Conservation (phyloP, 2,113 vertebrate species). For the Meriones unguiculatus region DNA sequence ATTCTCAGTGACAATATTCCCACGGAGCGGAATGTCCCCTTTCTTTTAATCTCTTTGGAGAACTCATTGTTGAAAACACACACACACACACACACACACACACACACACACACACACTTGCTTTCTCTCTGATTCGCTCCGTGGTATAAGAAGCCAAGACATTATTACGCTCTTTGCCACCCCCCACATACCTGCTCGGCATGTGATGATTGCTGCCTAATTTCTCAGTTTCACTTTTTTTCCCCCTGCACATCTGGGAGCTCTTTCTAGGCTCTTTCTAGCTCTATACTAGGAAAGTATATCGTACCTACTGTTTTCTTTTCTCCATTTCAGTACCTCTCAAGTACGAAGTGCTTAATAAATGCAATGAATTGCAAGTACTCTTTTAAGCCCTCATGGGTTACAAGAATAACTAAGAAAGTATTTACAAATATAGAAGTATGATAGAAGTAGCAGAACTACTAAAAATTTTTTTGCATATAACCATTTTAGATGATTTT, state of each 20-base stretch:
- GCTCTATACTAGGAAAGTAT: not conserved
- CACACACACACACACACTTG: not conserved
- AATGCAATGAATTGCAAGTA: not conserved
- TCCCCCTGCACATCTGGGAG: not conserved
- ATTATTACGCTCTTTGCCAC: not conserved
- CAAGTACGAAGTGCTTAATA: not conserved
- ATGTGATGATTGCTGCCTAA: not conserved
- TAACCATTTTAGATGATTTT: not conserved
- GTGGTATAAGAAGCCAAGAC: not conserved
- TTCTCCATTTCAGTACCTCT: not conserved
- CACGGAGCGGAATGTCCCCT: not conserved
- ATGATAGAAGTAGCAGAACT: not conserved
- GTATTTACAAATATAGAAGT: not conserved
- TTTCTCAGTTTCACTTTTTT: not conserved
- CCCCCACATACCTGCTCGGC: accelerated
- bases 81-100: too few relatives aligned
- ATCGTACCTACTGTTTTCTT: not conserved
- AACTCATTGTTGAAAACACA: not conserved
- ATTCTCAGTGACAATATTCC: not conserved
- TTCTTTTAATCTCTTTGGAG: not conserved
- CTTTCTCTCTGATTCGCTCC: not conserved
- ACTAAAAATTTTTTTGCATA: not conserved
- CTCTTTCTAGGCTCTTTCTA: not conserved
- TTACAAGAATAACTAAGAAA: not conserved
- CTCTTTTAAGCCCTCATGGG: not conserved